These are phyloP conservation scores for Caenorhabditis inopinata DNA, from an alignment of 1,140 invertebrate species.

Conservation along the genomic window DNA sequence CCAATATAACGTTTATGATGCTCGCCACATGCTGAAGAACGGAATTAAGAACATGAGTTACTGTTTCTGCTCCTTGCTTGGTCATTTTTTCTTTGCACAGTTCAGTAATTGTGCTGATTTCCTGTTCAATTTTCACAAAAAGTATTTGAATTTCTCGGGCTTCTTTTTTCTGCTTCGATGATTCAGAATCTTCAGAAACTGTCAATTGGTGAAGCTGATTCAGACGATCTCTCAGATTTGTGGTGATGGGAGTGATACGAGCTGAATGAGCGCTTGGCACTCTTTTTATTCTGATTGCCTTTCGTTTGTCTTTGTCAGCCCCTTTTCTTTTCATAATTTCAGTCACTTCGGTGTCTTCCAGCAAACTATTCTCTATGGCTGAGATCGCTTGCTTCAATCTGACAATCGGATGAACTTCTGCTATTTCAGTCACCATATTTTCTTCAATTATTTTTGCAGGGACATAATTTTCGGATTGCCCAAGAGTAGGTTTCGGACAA, in stretches of 20 bases:
- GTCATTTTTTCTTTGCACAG: constrained; percentile 51
- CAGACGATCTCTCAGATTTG: constrained; percentile 56
- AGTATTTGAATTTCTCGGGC: constrained; percentile 51
- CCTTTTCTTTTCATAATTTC: constrained; percentile 16
- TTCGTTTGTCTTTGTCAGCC: not conserved
- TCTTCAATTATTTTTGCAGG: not conserved
- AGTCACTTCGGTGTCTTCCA: constrained; percentile 42
- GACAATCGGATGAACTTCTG: constrained; percentile 50
- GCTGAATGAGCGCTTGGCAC: constrained; percentile 40
- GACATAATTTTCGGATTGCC: not conserved
- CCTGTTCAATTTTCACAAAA: constrained; percentile 54
- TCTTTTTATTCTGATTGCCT: not conserved
- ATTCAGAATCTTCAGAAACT: not conserved
- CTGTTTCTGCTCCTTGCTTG: constrained; percentile 53
- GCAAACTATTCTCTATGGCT: constrained; percentile 36
- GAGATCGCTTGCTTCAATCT: constrained; percentile 50
- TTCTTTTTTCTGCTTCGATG: constrained; percentile 1
- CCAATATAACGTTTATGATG: constrained; percentile 48
- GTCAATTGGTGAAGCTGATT: constrained; percentile 20
- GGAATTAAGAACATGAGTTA: constrained; percentile 55
- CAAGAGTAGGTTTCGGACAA: not conserved
- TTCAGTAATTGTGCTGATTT: constrained; percentile 60
- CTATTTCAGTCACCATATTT: not conserved
- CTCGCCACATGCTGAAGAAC: constrained; percentile 49
- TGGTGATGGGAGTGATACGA: constrained; percentile 62